These are phyloP conservation scores for Parauchenoglanis punctatus DNA, from an alignment of 2,797 vertebrate species.

Conservation along the genomic window DNA sequence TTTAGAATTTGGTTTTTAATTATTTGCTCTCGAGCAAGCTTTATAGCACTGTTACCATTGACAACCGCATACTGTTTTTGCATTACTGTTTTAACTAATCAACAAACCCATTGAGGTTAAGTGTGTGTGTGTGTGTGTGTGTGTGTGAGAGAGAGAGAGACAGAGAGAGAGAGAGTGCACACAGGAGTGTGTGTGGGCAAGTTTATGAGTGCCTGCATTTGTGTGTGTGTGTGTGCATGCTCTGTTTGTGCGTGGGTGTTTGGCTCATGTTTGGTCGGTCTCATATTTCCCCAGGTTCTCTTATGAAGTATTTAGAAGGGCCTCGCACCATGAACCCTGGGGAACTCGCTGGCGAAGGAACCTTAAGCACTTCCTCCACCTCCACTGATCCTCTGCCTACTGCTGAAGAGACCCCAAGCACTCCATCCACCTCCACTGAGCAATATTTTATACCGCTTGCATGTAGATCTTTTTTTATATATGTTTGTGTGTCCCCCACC, in stretches of 20 bases:
- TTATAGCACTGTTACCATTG: neutral
- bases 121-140: constrained; percentile 11
- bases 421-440: constrained; percentile 8
- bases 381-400: constrained; percentile 19
- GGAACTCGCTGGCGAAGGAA: constrained; percentile 5
- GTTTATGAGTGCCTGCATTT: neutral
- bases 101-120: constrained; percentile 8
- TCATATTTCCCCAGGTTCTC: constrained; percentile 30
- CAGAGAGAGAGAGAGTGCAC: constrained; percentile 8
- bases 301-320: constrained; percentile 39
- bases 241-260: constrained; percentile 4
- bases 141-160: neutral
- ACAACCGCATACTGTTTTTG: neutral
- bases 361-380: constrained; percentile 39
- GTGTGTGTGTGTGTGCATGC: neutral
- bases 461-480: neutral
- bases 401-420: constrained; percentile 12
- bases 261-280: constrained; percentile 11
- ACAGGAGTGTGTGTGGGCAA: neutral
- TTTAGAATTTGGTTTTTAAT: neutral
- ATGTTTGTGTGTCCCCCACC: too few relatives aligned
- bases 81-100: constrained; percentile 9
- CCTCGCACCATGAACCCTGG: constrained; percentile 19
- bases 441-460: neutral
- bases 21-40: neutral